phyloP scores from a whole-genome alignment of 2,797 vertebrate species.

The Rhabdomys pumilio region DNA sequence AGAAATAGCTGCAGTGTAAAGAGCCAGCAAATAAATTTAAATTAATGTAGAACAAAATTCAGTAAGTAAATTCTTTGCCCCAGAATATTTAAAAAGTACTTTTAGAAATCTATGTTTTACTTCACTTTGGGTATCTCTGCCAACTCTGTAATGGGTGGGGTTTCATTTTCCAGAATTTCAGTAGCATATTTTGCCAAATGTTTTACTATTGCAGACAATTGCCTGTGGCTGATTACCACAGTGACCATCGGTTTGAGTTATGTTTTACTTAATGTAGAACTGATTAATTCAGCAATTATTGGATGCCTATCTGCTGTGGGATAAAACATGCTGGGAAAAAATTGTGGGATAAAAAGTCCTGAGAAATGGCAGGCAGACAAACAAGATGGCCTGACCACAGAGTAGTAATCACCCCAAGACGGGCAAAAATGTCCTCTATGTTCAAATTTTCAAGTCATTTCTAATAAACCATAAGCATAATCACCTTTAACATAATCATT shows the following conservation, averaged over 20 bases:
- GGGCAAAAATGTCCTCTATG: not conserved
- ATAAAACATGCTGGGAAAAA: not conserved
- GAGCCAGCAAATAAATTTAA: not conserved
- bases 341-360: not conserved
- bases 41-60: not conserved
- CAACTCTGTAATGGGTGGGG: not conserved
- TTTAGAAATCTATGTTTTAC: not conserved
- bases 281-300: not conserved
- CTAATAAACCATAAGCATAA: not conserved
- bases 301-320: not conserved
- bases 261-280: not conserved
- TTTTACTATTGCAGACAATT: not conserved
- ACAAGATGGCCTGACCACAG: not conserved
- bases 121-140: not conserved
- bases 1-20: not conserved
- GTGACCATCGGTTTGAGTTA: not conserved
- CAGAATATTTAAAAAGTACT: not conserved
- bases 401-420: not conserved
- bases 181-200: not conserved
- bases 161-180: conserved; percentile 5
- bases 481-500: not conserved
- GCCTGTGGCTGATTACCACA: not conserved
- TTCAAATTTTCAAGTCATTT: not conserved
- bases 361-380: not conserved
- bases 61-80: not conserved